Percentiles rank a stretch among this genome's conserved stretches.
These are phyloP conservation scores for Huso huso DNA, from an alignment of 2,797 vertebrate genomes.

Conservation along the genomic window DNA sequence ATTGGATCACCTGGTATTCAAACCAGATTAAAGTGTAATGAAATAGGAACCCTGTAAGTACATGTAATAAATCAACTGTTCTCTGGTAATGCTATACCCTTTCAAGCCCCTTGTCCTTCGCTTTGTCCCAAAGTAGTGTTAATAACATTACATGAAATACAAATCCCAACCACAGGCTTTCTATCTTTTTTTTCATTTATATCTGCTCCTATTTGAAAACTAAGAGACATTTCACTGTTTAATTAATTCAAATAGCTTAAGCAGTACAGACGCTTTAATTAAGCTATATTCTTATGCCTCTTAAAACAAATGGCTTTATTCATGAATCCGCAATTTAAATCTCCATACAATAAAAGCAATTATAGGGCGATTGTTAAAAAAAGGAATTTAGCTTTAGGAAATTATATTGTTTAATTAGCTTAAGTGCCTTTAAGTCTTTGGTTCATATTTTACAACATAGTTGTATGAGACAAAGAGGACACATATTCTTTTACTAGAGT, in stretches of 20 bases:
- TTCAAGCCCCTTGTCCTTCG: neutral
- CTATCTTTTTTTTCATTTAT: neutral
- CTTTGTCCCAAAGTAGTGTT: neutral
- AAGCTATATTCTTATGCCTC: conserved; percentile 16
- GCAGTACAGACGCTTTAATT: conserved; percentile 14
- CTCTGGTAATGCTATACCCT: neutral
- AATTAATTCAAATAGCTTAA: conserved; percentile 19
- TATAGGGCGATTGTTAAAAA: conserved; percentile 20
- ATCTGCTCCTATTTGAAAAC: conserved; percentile 8
- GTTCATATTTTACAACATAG: conserved; percentile 35
- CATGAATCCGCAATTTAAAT: conserved; percentile 19
- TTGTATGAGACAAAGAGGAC: conserved; percentile 24
- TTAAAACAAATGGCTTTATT: conserved; percentile 21
- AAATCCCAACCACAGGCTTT: neutral
- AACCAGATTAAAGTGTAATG: neutral
- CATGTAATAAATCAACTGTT: conserved; percentile 1
- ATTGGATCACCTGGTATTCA: conserved; percentile 1
- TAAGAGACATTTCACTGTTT: conserved; percentile 15
- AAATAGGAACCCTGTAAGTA: neutral
- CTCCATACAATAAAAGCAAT: conserved; percentile 12
- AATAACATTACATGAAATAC: neutral
- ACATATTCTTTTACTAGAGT: conserved; percentile 4
- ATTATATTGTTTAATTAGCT: conserved; percentile 59
- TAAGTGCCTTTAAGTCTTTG: conserved; percentile 46
- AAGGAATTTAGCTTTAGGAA: conserved; percentile 22